phyloP scores from a whole-genome alignment of 2,888 invertebrate species.

The Synanthedon formicaeformis region DNA sequence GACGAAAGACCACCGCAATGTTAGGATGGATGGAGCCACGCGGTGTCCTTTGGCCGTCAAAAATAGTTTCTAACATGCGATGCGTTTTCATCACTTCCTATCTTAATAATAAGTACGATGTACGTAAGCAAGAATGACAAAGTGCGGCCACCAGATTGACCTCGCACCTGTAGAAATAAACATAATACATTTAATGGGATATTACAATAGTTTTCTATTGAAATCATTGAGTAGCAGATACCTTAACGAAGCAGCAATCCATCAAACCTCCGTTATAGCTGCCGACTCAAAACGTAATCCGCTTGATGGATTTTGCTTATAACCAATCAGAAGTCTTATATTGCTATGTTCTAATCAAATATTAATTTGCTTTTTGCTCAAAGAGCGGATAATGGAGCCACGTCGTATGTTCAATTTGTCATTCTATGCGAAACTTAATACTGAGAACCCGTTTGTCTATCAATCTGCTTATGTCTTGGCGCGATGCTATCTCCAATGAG shows the following conservation, averaged over 20 bases:
- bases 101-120: no score
- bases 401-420: conserved; percentile 22
- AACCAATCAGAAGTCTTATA: neutral
- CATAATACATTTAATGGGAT: no score
- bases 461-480: conserved; percentile 35
- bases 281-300: no score
- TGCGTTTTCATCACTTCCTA: neutral
- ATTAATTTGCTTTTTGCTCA: conserved; percentile 11
- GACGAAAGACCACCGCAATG: conserved; percentile 58
- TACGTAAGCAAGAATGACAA: no score
- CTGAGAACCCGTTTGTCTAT: conserved; percentile 22
- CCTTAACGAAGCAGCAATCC: no score
- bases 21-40: conserved; percentile 33
- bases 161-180: no score
- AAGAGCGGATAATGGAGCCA: conserved; percentile 9
- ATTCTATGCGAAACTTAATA: conserved; percentile 20
- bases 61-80: conserved; percentile 28
- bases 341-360: conserved; percentile 8
- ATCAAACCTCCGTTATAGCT: no score
- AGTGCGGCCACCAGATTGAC: no score
- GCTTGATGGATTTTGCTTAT: no score
- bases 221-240: no score
- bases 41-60: conserved; percentile 43
- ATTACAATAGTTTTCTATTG: no score
- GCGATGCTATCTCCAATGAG: conserved; percentile 47